Evolutionary conservation across 2,888 invertebrate species (phyloP).

Genomic region (Cistogaster globosa): DNA sequence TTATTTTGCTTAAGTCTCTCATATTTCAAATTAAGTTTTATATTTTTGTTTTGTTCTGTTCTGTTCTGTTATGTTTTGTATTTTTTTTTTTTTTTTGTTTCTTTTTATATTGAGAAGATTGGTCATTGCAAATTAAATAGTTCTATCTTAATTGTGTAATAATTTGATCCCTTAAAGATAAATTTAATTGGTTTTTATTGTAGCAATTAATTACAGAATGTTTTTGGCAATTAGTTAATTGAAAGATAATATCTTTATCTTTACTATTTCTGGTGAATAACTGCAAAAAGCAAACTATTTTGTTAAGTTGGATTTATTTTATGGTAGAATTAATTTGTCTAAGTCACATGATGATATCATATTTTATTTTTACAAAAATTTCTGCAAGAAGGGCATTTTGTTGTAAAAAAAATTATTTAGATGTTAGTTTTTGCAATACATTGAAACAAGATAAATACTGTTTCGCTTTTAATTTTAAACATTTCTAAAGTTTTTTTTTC

Average conservation of each 20-base stretch:
- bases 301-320: too few relatives aligned
- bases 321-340: too few relatives aligned
- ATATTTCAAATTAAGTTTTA: constrained; percentile 6
- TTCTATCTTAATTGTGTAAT: not conserved
- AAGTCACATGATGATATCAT: too few relatives aligned
- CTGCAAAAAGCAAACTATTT: not conserved
- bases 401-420: too few relatives aligned
- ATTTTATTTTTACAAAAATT: too few relatives aligned
- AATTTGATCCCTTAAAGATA: not conserved
- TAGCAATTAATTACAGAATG: not conserved
- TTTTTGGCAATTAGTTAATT: not conserved
- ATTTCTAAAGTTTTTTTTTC: too few relatives aligned
- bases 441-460: too few relatives aligned
- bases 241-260: not conserved
- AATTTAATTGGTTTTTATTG: constrained; percentile 5
- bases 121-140: not conserved
- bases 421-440: too few relatives aligned
- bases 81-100: not conserved
- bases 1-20: too few relatives aligned
- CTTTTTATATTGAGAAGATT: not conserved
- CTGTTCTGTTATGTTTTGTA: too few relatives aligned
- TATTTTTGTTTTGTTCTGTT: not conserved
- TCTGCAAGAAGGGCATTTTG: too few relatives aligned
- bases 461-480: too few relatives aligned
- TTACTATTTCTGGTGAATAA: not conserved